Conservation (phyloP, 2,888 invertebrate genomes). For the Galerucella nymphaeae region DNA sequence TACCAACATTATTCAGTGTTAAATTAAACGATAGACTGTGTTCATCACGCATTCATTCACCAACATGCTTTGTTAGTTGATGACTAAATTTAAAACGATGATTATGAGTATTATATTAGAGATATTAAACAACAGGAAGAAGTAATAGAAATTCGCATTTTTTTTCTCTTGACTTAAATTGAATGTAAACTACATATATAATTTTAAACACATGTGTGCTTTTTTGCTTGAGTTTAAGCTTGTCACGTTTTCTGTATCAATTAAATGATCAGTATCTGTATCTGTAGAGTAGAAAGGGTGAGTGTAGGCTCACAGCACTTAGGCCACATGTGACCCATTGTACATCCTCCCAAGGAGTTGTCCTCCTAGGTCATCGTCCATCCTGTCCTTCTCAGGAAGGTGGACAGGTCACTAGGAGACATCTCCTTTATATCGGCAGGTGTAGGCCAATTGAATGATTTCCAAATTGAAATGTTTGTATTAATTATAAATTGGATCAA, state of each 20-base stretch:
- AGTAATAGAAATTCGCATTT: conserved; percentile 59
- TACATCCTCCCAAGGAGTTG: no score
- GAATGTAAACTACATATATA: conserved; percentile 37
- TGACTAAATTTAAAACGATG: conserved; percentile 13
- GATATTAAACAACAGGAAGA: conserved; percentile 57
- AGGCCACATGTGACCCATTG: no score
- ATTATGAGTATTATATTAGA: conserved; percentile 54
- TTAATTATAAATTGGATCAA: no score
- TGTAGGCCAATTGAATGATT: no score
- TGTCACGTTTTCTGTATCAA: not conserved
- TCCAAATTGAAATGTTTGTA: no score
- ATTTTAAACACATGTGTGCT: conserved; percentile 30
- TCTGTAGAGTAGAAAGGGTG: no score
- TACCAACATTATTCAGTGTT: not conserved
- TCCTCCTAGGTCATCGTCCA: no score
- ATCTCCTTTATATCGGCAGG: no score
- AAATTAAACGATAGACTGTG: not conserved
- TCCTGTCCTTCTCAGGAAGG: no score
- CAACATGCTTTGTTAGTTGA: not conserved
- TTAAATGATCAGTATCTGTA: no score
- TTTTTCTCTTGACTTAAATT: conserved; percentile 39
- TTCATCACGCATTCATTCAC: not conserved
- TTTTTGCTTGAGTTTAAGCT: not conserved
- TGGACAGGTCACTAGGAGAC: no score
- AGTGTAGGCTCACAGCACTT: no score